A percentile compares a stretch with the other conserved stretches of the same genome.
These are phyloP conservation scores for Patiria pectinifera DNA, from an alignment of 53 echinoderm and acorn worm species.

Conservation along the genomic window DNA sequence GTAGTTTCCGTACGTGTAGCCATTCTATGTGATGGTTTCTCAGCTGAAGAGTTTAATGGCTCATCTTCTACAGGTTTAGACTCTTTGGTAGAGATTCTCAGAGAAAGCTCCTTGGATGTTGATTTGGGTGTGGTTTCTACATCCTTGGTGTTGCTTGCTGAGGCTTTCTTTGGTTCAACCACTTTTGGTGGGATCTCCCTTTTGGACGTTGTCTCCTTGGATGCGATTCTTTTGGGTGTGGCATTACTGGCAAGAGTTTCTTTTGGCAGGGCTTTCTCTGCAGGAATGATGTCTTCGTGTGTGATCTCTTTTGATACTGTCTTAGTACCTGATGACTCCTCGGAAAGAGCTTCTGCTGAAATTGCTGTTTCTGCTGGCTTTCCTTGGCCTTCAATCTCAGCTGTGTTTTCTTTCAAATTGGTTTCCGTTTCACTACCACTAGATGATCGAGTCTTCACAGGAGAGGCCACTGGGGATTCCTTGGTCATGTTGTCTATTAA, in stretches of 20 bases:
- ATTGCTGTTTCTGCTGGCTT: neutral
- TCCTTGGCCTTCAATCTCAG: neutral
- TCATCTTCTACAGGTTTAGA: neutral
- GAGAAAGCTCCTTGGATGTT: neutral
- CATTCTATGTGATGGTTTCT: neutral
- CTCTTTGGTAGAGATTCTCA: neutral
- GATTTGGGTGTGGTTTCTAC: slow-evolving; percentile 8
- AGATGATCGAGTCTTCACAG: neutral
- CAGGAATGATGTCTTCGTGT: slow-evolving; percentile 3
- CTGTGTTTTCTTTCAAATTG: neutral
- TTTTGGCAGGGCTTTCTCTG: slow-evolving; percentile 17
- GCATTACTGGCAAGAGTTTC: neutral
- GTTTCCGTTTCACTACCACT: neutral
- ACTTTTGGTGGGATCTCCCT: too few relatives aligned
- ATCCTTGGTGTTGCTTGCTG: neutral
- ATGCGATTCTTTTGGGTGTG: neutral
- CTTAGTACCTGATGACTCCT: neutral
- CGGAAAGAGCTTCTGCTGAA: neutral
- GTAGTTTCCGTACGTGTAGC: neutral
- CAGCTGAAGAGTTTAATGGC: neutral
- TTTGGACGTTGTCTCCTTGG: neutral
- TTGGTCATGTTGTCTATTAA: neutral
- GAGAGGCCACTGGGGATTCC: neutral
- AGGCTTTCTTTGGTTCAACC: neutral
- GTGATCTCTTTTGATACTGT: neutral